A percentile compares a stretch with the other conserved stretches of the same genome.
Conservation (phyloP, 2,888 invertebrate genomes). For the Cephalotes varians region DNA sequence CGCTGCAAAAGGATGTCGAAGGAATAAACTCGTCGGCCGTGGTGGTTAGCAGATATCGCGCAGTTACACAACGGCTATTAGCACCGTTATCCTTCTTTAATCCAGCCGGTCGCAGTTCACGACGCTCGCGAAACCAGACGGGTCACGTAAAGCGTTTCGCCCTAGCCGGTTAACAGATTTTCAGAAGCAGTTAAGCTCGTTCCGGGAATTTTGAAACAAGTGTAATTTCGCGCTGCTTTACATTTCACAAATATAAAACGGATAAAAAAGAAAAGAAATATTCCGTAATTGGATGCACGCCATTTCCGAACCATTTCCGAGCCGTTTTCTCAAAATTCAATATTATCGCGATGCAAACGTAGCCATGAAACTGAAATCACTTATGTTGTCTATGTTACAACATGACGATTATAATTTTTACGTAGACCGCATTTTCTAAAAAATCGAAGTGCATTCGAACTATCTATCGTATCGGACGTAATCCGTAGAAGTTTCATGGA, state of each 20-base stretch:
- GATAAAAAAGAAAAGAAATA: not conserved
- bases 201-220: constrained; percentile 41
- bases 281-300: constrained; percentile 39
- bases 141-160: constrained; percentile 35
- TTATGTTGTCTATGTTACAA: not conserved
- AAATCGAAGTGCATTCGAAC: not conserved
- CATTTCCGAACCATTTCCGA: constrained; percentile 23
- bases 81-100: constrained; percentile 48
- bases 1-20: constrained; percentile 17
- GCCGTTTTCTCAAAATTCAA: constrained; percentile 34
- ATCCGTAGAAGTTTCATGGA: constrained; percentile 24
- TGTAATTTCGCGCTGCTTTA: constrained; percentile 29
- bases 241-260: constrained; percentile 35
- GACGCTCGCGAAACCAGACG: constrained; percentile 20
- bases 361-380: not conserved
- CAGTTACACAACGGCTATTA: constrained; percentile 42
- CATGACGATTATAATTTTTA: not conserved
- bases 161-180: constrained; percentile 49
- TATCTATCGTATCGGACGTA: not conserved
- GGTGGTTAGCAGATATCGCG: constrained; percentile 47
- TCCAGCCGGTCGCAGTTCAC: constrained; percentile 29
- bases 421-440: not conserved
- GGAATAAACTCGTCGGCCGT: constrained; percentile 38
- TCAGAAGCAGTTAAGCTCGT: constrained; percentile 39
- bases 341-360: not conserved